Percentiles rank a stretch among this genome's conserved stretches.
Conservation (phyloP, 2,797 vertebrate genomes). For the Pseudotriccus pelzelni region DNA sequence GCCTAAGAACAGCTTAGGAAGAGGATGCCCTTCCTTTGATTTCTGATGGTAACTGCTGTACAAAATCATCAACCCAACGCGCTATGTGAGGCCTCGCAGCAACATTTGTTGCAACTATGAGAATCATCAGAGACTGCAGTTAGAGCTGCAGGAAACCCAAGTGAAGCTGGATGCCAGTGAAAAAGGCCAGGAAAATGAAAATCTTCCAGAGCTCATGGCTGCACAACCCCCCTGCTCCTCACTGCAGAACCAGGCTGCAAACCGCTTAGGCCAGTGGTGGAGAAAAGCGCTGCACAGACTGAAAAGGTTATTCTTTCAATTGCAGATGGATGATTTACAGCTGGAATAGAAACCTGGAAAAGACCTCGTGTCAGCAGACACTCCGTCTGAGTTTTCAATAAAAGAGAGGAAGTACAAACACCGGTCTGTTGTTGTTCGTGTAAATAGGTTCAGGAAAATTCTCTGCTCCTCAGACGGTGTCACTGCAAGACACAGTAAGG, state of each 20-base stretch:
- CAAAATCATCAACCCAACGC: background rate
- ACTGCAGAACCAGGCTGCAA: background rate
- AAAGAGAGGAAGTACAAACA: background rate
- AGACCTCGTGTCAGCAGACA: background rate
- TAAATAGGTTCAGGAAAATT: background rate
- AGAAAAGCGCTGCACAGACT: background rate
- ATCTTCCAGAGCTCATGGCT: background rate
- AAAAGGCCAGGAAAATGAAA: background rate
- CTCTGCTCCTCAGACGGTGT: background rate
- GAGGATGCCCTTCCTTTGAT: background rate
- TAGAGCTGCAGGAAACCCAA: background rate
- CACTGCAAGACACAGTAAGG: background rate
- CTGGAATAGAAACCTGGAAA: background rate
- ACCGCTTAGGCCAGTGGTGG: rapidly evolving
- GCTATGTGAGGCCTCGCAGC: rapidly evolving
- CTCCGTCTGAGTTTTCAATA: background rate
- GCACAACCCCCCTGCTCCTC: background rate
- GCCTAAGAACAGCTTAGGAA: background rate
- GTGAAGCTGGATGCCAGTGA: background rate
- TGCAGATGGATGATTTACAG: background rate
- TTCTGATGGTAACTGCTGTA: background rate
- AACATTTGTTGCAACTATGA: background rate
- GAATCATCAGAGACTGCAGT: background rate
- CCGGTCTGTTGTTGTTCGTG: background rate
- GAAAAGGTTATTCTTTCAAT: background rate